Base-by-base conservation (phyloP, 1,140 invertebrate genomes). In the Drosophila fuyamai region DNA sequence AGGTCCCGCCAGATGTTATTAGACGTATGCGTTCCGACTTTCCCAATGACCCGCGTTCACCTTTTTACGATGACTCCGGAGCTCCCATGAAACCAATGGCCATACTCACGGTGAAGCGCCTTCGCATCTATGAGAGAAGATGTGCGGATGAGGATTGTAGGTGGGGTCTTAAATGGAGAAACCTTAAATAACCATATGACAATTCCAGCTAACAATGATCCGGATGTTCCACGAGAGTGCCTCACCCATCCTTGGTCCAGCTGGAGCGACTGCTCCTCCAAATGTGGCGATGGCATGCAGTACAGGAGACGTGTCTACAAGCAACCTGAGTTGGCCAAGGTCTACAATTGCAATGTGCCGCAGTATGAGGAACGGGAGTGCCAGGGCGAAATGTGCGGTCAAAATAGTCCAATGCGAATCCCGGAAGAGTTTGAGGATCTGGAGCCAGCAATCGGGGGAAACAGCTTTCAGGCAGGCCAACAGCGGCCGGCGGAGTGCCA, bases 11-110 rank as follows among this genome's bases (percentile, higher is more conserved):
- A 32, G 95, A 98, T 74, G 95, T 95, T 13, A 98, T 99, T 29
- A 94, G 95, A 27, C 94, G 95, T 12, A 97, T 99, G 13, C 96
- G 96, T 0, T 95, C 96, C 13, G 95, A 94, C 29, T 96, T 94
- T 93, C 97, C 97, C 2, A 95, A 95, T 50, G 96, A 99, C 92
- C 94, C 94, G 0, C 94, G 95, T 35, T 98, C 98, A 0, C 99
- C 99, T 0, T 99, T 99, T 93, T 99, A 95, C 92, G 97, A 98
- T 88, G 92, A 95, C 0, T 93, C 93, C 0, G 96, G 96, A 3
- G 91, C 93, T 7, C 96, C 96, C 56, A 97, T 99, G 95, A 97
- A 97, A 85, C 98, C 98, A 0, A 94, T 99, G 82, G 98, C 98
- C 0, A 94, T 94, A 18, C 93, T 99, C 1, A 95, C 95, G 27